These are phyloP conservation scores for Pristionchus exspectatus DNA, from an alignment of 2,888 invertebrate species.

Conservation along the genomic window DNA sequence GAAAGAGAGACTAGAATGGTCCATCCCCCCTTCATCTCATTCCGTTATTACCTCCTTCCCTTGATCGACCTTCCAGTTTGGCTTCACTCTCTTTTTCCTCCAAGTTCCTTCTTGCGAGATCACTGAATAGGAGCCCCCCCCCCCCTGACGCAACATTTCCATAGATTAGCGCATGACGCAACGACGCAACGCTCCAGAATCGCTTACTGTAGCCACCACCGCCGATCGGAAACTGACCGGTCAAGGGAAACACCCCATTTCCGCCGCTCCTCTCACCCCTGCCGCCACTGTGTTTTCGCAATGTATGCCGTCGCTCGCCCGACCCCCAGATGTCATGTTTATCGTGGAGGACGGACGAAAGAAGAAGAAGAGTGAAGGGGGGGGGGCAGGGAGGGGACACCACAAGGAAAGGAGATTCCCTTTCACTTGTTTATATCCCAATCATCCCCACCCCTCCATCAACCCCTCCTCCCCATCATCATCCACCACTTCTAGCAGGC, in stretches of 20 bases:
- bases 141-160: neutral
- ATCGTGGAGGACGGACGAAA: neutral
- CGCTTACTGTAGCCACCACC: neutral
- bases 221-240: neutral
- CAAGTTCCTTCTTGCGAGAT: neutral
- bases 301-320: constrained; percentile 11
- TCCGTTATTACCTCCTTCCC: constrained; percentile 17
- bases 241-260: neutral
- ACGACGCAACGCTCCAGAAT: neutral
- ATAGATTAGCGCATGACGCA: neutral
- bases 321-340: constrained; percentile 53
- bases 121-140: neutral
- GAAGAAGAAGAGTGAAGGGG: neutral
- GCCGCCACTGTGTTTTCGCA: neutral
- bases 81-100: neutral
- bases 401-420: constrained; percentile 44
- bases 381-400: neutral
- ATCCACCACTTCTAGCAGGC: neutral
- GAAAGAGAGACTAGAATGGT: constrained; percentile 39
- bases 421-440: constrained; percentile 50
- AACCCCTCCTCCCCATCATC: neutral
- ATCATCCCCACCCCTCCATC: neutral
- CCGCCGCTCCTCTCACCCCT: neutral
- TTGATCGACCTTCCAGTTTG: neutral
- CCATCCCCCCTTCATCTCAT: constrained; percentile 14